Conservation (phyloP, 2,113 vertebrate species). For the Strigops habroptila region DNA sequence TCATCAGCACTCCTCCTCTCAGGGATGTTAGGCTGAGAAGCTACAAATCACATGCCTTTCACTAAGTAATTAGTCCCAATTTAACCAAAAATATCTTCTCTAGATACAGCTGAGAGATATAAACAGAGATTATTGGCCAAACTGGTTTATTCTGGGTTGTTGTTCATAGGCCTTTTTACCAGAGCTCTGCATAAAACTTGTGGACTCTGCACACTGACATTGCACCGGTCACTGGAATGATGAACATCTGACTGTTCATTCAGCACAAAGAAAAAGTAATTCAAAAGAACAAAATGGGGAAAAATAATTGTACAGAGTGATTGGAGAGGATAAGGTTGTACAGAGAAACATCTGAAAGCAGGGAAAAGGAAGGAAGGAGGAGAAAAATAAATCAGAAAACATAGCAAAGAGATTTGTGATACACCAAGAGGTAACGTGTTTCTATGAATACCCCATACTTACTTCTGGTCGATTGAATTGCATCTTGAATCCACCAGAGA, state of each 20-base stretch:
- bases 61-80: not conserved
- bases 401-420: not conserved
- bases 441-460: slow-evolving; percentile 17
- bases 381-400: not conserved
- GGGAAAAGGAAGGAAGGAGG: not conserved
- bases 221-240: not conserved
- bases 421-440: not conserved
- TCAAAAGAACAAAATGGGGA: not conserved
- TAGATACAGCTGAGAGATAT: not conserved
- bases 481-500: slow-evolving; percentile 91
- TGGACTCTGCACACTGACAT: not conserved
- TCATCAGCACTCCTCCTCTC: not conserved
- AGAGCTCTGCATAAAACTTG: not conserved
- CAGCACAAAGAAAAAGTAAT: not conserved
- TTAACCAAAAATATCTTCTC: not conserved
- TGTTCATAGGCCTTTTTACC: not conserved
- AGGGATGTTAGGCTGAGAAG: not conserved
- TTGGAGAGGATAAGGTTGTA: not conserved
- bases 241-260: not conserved
- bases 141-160: not conserved
- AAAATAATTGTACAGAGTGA: not conserved
- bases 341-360: not conserved
- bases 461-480: slow-evolving; percentile 91
- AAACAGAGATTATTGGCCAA: not conserved
- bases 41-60: not conserved